Evolutionary conservation across 2,113 vertebrate species (phyloP).

Genomic region (Poecile atricapillus): DNA sequence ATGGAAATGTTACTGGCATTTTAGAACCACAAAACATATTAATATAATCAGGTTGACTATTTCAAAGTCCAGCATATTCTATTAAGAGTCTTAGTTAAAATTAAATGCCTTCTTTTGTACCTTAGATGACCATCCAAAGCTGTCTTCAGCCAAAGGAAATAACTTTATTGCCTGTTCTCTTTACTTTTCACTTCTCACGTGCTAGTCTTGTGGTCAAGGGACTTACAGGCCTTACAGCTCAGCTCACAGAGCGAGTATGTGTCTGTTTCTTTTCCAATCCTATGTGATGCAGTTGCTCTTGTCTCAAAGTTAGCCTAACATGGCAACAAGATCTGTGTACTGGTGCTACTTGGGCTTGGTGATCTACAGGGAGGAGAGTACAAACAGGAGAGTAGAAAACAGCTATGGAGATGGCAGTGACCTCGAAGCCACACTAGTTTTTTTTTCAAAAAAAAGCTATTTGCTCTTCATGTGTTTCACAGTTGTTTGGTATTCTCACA

Average conservation of each 20-base stretch:
- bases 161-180: background rate
- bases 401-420: background rate
- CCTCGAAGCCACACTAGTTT: background rate
- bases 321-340: background rate
- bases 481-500: background rate
- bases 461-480: background rate
- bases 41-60: background rate
- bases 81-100: background rate
- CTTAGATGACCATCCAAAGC: background rate
- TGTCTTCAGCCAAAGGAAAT: background rate
- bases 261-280: background rate
- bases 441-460: background rate
- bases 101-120: background rate
- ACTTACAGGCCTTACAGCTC: background rate
- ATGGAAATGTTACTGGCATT: background rate
- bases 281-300: background rate
- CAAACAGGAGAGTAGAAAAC: background rate
- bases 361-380: background rate
- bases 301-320: background rate
- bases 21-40: background rate
- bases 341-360: background rate
- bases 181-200: background rate
- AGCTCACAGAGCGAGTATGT: background rate
- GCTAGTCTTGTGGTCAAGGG: background rate
- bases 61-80: background rate